Percentiles rank a stretch among this genome's conserved stretches.
Conservation (phyloP, 2,888 invertebrate genomes). For the Tineola bisselliella region DNA sequence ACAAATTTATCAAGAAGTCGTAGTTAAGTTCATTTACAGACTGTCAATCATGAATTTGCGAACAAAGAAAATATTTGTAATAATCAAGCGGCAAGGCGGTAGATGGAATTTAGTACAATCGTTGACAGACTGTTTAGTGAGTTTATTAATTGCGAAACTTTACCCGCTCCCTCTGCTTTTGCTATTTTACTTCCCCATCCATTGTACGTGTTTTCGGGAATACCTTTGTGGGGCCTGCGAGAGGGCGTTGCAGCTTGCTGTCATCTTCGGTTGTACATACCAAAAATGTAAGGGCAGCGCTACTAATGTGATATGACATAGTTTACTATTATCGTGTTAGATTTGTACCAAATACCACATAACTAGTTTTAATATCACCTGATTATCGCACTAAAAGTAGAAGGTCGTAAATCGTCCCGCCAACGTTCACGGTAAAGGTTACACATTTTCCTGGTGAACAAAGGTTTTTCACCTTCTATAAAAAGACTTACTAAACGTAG, state of each 20-base stretch:
- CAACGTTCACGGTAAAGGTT: not conserved
- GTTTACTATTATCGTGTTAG: too few relatives aligned
- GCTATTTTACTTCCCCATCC: not conserved
- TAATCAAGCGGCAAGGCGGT: not conserved
- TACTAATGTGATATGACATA: too few relatives aligned
- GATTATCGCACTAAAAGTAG: not conserved
- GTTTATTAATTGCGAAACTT: constrained; percentile 5
- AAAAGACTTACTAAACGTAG: not conserved
- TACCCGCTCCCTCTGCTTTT: not conserved
- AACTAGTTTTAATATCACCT: too few relatives aligned
- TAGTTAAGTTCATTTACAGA: constrained; percentile 5
- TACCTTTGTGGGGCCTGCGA: too few relatives aligned
- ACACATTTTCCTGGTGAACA: not conserved
- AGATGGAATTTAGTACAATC: constrained; percentile 5
- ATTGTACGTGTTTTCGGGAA: not conserved
- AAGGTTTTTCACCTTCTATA: not conserved
- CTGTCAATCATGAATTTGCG: constrained; percentile 4
- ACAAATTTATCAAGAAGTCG: constrained; percentile 3
- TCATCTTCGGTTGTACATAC: too few relatives aligned
- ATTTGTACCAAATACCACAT: too few relatives aligned
- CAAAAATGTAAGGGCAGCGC: too few relatives aligned
- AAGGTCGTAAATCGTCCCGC: not conserved
- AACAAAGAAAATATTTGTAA: constrained; percentile 9
- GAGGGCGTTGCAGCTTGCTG: too few relatives aligned
- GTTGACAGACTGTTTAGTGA: constrained; percentile 6